phyloP scores from a whole-genome alignment of 1,140 invertebrate species.

The Medauroidea extradentata region DNA sequence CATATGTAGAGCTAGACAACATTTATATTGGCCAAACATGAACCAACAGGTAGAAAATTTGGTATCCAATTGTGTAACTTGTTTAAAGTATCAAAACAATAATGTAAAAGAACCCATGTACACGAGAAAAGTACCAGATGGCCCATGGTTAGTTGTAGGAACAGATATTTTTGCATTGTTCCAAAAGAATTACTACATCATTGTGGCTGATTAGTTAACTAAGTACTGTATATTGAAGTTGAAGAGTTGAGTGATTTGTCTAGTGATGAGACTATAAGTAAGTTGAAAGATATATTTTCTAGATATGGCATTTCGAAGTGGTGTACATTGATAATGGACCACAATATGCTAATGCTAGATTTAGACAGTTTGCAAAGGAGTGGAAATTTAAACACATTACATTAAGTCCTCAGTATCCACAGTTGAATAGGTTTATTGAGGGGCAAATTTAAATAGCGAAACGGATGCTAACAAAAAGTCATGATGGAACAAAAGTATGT shows the following conservation, averaged over 20 bases:
- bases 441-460: conserved; percentile 32
- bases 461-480: conserved; percentile 30
- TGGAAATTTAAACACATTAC: conserved; percentile 39
- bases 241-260: background rate
- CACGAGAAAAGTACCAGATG: conserved; percentile 17
- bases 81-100: too few species aligned
- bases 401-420: conserved; percentile 36
- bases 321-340: conserved; percentile 18
- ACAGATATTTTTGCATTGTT: too few species aligned
- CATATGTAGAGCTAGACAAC: too few species aligned
- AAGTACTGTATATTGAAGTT: conserved; percentile 25
- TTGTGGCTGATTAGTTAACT: conserved; percentile 22
- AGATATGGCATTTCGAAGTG: conserved; percentile 15
- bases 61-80: conserved; percentile 5
- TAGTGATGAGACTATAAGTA: conserved; percentile 20
- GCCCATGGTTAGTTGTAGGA: conserved; percentile 23
- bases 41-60: background rate
- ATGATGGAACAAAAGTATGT: conserved; percentile 26
- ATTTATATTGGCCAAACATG: too few species aligned
- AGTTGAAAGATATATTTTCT: conserved; percentile 13
- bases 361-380: conserved; percentile 34
- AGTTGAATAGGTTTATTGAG: conserved; percentile 36
- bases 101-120: too few species aligned
- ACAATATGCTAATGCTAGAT: conserved; percentile 17
- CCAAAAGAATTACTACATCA: conserved; percentile 17